Percentiles rank a stretch among this genome's conserved stretches.
Evolutionary conservation across 2,797 vertebrate genomes (phyloP).

Genomic region (Glossophaga mutica): DNA sequence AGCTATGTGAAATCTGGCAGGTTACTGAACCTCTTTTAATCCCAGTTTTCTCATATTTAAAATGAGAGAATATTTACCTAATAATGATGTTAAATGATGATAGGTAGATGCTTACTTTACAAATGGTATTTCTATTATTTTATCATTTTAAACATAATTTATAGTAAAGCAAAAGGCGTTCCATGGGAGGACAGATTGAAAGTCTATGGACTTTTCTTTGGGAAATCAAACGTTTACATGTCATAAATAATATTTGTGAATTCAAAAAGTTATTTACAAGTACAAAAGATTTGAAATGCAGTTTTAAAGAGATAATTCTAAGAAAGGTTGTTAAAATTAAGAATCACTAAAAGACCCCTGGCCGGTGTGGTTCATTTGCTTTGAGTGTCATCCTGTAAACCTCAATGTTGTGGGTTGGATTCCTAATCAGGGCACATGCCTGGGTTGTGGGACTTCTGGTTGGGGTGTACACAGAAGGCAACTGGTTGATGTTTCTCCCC

Average conservation of each 20-base stretch:
- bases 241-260: not conserved
- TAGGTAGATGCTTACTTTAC: not conserved
- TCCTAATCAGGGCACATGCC: not conserved
- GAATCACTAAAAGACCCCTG: not conserved
- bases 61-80: not conserved
- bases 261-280: not conserved
- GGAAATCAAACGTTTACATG: not conserved
- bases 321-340: slow-evolving; percentile 21
- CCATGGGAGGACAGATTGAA: not conserved
- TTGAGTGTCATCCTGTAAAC: not conserved
- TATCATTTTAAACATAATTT: not conserved
- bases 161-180: not conserved
- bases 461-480: not conserved
- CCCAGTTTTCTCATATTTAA: not conserved
- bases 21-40: not conserved
- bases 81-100: not conserved
- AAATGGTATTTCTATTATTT: not conserved
- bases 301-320: not conserved
- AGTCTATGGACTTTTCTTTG: not conserved
- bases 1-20: not conserved
- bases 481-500: not conserved
- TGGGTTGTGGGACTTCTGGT: not conserved
- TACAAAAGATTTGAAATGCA: not conserved
- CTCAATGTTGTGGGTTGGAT: not conserved
- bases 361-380: not conserved